Base-by-base conservation (phyloP, 2,797 vertebrate genomes). In the Microchirus variegatus region DNA sequence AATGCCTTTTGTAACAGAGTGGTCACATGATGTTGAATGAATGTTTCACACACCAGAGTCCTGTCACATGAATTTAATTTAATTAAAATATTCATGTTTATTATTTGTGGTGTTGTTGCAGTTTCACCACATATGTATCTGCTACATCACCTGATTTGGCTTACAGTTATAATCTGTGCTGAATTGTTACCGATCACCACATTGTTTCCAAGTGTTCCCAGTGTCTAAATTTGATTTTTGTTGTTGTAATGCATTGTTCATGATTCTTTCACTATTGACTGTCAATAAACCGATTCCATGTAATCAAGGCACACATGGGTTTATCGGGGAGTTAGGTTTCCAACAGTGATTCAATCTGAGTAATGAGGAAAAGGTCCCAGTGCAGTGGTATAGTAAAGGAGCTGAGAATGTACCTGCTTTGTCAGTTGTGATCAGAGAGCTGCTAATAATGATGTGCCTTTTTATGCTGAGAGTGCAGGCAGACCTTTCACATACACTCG, bases 391-490 rank as follows among this genome's bases (percentile, higher is more conserved):
- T 22, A 22, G 22, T 22, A 22, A 64, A 63, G 48, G 13, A 72
- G 59, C 0, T 3, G 5, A 0, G 22, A 22, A 44, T 45, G 10
- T 56, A 5, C 5, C 5, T 22, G 47, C 45, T 69, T 54, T 13
- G 37, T 10, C 31, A 51, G 40, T 40, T 67, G 22, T 43, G 4
- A 51, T 60, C 26, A 38, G 9, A 49, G 13, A 55, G 53, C 58
- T 73, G 22, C 63, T 63, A 9, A 26, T 41, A 17, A 51, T 15
- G 0, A 22, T 59, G 50, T 63, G 3, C 2, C 35, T 15, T 16
- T 16, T 67, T 35, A 31, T 62, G 60, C 63, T 73, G 52, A 59
- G 18, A 54, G 57, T 68, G 52, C 59, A 62, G 55, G 49, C 43
- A 46, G 37, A 15, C 15, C 13, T 19, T 52, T 47, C 7, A 1